Evolutionary conservation across 2,888 invertebrate genomes (phyloP).

Genomic region (Athrips mouffetella): DNA sequence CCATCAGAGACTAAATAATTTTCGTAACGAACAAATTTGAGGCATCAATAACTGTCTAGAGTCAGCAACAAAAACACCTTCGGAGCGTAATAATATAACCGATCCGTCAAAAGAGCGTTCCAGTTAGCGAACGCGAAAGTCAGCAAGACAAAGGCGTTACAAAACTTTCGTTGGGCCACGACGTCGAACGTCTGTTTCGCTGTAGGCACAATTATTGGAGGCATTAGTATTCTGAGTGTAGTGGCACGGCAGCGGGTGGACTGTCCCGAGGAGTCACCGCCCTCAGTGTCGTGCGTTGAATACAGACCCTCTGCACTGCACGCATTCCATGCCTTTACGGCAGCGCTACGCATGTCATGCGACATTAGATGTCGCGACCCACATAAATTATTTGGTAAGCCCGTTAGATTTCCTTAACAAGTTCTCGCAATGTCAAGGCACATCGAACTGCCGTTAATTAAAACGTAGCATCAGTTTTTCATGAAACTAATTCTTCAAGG

Average conservation of each 20-base stretch:
- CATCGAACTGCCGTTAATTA: neutral
- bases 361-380: slow-evolving; percentile 60
- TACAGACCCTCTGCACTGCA: slow-evolving; percentile 50
- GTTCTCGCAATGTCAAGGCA: slow-evolving; percentile 1
- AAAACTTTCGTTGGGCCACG: slow-evolving; percentile 62
- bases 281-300: slow-evolving; percentile 65
- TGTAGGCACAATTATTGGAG: slow-evolving; percentile 54
- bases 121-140: slow-evolving; percentile 64
- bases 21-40: slow-evolving; percentile 21
- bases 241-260: slow-evolving; percentile 58
- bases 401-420: slow-evolving; percentile 45
- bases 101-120: slow-evolving; percentile 51
- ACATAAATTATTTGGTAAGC: slow-evolving; percentile 60
- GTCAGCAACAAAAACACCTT: slow-evolving; percentile 32
- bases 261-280: slow-evolving; percentile 69
- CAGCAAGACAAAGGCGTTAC: slow-evolving; percentile 65
- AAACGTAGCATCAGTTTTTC: neutral
- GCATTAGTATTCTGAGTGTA: slow-evolving; percentile 68
- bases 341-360: slow-evolving; percentile 49
- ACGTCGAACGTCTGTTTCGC: slow-evolving; percentile 45
- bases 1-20: slow-evolving; percentile 12
- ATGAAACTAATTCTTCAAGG: neutral
- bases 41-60: slow-evolving; percentile 32
- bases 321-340: slow-evolving; percentile 54
- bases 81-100: slow-evolving; percentile 30